A percentile compares a stretch with the other conserved stretches of the same genome.
Conservation (phyloP, 2,888 invertebrate species). For the Andricus quercusramuli region DNA sequence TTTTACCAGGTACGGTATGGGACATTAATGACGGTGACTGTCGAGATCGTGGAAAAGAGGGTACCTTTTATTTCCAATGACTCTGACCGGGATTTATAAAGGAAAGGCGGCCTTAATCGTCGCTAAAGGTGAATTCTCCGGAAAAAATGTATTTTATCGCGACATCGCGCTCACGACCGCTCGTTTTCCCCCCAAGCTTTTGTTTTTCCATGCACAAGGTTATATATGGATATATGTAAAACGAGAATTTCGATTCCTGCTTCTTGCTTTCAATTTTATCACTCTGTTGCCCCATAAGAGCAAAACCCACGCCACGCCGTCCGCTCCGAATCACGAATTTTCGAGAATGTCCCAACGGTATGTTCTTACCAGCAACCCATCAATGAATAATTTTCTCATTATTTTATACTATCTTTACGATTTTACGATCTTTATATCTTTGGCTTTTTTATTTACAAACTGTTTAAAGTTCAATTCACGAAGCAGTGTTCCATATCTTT, state of each 20-base stretch:
- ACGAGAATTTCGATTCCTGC: conserved; percentile 36
- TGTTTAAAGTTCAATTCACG: neutral
- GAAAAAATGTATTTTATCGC: conserved; percentile 58
- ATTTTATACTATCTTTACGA: neutral
- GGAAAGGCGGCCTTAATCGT: conserved; percentile 56
- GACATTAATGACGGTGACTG: conserved; percentile 60
- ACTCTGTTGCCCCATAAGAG: conserved; percentile 18
- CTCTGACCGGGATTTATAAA: conserved; percentile 55
- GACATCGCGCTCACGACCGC: conserved; percentile 51
- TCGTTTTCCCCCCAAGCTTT: conserved; percentile 11
- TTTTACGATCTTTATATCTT: too few species aligned
- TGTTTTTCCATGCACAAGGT: conserved; percentile 39
- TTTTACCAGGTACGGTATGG: conserved; percentile 59
- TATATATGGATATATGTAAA: conserved; percentile 41
- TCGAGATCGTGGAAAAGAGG: conserved; percentile 60
- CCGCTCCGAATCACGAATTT: conserved; percentile 20
- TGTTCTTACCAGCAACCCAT: neutral
- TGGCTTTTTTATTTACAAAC: neutral
- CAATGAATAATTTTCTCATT: neutral
- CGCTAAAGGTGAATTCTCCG: conserved; percentile 57
- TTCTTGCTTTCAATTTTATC: conserved; percentile 36
- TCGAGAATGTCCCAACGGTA: neutral
- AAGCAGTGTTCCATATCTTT: too few species aligned
- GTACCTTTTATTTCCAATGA: conserved; percentile 58
- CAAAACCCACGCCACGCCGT: neutral